Evolutionary conservation across 2,113 vertebrate species (phyloP).

Genomic region (Ia io): DNA sequence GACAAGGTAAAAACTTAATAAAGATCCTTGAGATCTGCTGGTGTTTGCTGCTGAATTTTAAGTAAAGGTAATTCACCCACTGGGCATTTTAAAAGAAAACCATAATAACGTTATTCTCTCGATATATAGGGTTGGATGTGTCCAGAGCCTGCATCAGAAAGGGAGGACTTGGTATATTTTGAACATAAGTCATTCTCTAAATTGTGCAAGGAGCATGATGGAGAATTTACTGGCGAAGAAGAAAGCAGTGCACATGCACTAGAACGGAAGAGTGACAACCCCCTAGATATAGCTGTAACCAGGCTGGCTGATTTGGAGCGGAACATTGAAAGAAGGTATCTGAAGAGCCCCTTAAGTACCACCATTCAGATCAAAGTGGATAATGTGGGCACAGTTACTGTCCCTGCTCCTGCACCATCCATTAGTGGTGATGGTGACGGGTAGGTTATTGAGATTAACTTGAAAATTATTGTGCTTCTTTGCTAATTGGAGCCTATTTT

Average conservation of each 20-base stretch:
- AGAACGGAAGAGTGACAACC: conserved; percentile 96
- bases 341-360: conserved; percentile 99
- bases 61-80: conserved; percentile 73
- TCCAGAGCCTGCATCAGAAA: conserved; percentile 95
- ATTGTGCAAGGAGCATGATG: conserved; percentile 85
- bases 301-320: conserved; percentile 99
- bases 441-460: conserved; percentile 99
- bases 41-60: conserved; percentile 75
- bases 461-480: conserved; percentile 91
- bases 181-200: conserved; percentile 95
- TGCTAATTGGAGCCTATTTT: conserved; percentile 94
- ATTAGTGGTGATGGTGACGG: conserved; percentile 99
- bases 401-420: conserved; percentile 99
- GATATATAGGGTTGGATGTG: conserved; percentile 95
- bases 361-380: conserved; percentile 99
- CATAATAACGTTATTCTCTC: conserved; percentile 83
- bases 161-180: conserved; percentile 98
- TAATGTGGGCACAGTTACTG: conserved; percentile 99
- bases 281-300: conserved; percentile 99
- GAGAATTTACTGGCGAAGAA: conserved; percentile 88
- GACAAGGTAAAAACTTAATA: conserved; percentile 69
- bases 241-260: conserved; percentile 88
- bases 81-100: conserved; percentile 59
- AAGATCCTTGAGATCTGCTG: conserved; percentile 70
- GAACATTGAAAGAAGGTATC: conserved; percentile 99